These are phyloP conservation scores for Albula glossodonta DNA, from an alignment of 2,113 vertebrate genomes.

Conservation along the genomic window DNA sequence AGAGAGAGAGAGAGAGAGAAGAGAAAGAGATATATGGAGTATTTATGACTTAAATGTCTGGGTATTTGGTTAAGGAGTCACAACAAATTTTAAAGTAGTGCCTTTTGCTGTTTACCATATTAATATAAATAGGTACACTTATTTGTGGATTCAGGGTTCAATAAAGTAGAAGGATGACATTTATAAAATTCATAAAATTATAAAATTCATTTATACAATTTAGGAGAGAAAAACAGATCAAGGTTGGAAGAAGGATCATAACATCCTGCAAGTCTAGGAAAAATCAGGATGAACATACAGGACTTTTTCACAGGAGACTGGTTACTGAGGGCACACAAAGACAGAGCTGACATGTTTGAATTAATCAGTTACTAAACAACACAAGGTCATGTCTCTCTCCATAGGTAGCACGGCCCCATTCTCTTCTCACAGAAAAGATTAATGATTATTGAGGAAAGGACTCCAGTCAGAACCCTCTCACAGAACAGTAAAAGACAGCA, in stretches of 20 bases:
- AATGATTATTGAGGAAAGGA: neutral
- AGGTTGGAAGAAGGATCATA: neutral
- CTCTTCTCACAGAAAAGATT: conserved; percentile 7
- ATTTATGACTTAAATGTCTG: no score
- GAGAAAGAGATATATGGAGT: conserved; percentile 10
- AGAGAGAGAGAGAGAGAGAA: conserved; percentile 24
- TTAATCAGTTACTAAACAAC: neutral
- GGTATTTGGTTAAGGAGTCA: neutral
- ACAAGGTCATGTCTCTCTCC: neutral
- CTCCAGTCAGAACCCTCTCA: neutral
- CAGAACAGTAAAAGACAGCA: neutral
- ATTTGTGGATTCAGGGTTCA: neutral
- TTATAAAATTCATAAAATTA: no score
- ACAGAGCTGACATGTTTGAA: neutral
- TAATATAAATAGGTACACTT: neutral
- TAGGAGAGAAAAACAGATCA: no score
- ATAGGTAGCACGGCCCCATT: neutral
- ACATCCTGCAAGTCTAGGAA: neutral
- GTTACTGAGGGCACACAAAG: neutral
- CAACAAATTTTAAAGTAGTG: neutral
- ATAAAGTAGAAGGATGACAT: neutral
- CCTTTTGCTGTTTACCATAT: neutral
- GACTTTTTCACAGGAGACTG: neutral
- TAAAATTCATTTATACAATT: no score
- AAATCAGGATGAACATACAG: neutral